These are phyloP conservation scores for Cryptocheilus praepositus DNA, from an alignment of 2,888 invertebrate genomes.

Conservation along the genomic window DNA sequence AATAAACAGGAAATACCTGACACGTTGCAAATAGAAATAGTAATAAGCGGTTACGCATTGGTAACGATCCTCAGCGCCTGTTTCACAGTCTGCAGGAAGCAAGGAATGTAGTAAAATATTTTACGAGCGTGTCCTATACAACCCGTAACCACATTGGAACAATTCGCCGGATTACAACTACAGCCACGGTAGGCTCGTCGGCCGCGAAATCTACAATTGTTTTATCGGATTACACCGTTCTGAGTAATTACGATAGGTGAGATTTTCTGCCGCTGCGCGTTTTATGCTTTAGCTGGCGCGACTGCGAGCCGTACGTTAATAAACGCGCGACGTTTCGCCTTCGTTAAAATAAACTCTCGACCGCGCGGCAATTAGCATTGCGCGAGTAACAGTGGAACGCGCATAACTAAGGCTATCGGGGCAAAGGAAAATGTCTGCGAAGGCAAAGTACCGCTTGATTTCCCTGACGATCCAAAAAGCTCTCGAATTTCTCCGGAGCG, in stretches of 20 bases:
- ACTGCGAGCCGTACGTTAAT: too few relatives aligned
- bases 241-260: constrained; percentile 14
- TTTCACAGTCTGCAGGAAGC: constrained; percentile 36
- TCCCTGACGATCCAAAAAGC: too few relatives aligned
- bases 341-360: too few relatives aligned
- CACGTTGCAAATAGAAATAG: constrained; percentile 15
- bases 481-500: too few relatives aligned
- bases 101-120: constrained; percentile 46
- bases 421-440: too few relatives aligned
- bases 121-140: constrained; percentile 43
- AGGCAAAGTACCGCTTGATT: too few relatives aligned
- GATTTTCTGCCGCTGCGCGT: background rate
- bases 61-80: constrained; percentile 43
- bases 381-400: too few relatives aligned
- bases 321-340: too few relatives aligned
- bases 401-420: too few relatives aligned
- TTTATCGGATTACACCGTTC: constrained; percentile 4
- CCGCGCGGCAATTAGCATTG: too few relatives aligned
- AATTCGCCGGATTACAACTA: constrained; percentile 43
- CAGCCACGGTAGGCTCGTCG: constrained; percentile 27
- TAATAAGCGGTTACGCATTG: constrained; percentile 38
- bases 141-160: constrained; percentile 40
- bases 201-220: constrained; percentile 25
- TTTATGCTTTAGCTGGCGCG: background rate
- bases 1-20: constrained; percentile 21